Conservation (phyloP, 1,140 invertebrate species). For the Lucilia sericata region DNA sequence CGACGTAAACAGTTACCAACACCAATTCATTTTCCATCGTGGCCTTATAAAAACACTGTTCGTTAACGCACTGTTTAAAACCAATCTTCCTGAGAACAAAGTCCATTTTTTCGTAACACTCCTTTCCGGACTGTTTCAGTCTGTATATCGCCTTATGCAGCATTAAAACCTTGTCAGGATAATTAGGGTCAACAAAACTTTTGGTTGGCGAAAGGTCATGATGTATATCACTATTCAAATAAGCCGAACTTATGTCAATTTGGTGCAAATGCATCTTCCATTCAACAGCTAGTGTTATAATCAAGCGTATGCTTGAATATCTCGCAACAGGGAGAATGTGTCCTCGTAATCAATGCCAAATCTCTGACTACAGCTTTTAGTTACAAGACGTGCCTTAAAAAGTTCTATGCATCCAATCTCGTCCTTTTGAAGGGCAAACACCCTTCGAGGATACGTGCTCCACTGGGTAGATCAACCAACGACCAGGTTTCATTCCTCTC, state of each 20-base stretch:
- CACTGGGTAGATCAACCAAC: no score
- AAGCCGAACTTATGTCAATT: slow-evolving; percentile 57
- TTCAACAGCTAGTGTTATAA: no score
- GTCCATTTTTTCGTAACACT: slow-evolving; percentile 59
- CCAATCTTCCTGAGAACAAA: slow-evolving; percentile 52
- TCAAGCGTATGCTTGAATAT: no score
- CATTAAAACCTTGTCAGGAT: slow-evolving; percentile 38
- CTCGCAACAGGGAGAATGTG: no score
- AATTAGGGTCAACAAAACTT: background rate
- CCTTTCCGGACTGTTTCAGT: slow-evolving; percentile 49
- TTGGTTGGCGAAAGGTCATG: slow-evolving; percentile 56
- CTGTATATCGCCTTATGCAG: slow-evolving; percentile 52
- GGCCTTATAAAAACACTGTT: slow-evolving; percentile 60
- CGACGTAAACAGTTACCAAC: slow-evolving; percentile 42
- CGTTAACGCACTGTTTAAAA: slow-evolving; percentile 52
- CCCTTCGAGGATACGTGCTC: no score
- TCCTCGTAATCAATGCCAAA: no score
- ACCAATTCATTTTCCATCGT: background rate
- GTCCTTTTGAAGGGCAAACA: background rate
- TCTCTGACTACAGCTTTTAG: no score
- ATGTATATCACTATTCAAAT: slow-evolving; percentile 66
- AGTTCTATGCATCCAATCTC: slow-evolving; percentile 45
- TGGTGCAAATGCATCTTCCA: no score
- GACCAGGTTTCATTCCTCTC: no score
- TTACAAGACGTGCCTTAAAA: no score